Conservation (phyloP, 2,797 vertebrate genomes). For the Coluber constrictor region DNA sequence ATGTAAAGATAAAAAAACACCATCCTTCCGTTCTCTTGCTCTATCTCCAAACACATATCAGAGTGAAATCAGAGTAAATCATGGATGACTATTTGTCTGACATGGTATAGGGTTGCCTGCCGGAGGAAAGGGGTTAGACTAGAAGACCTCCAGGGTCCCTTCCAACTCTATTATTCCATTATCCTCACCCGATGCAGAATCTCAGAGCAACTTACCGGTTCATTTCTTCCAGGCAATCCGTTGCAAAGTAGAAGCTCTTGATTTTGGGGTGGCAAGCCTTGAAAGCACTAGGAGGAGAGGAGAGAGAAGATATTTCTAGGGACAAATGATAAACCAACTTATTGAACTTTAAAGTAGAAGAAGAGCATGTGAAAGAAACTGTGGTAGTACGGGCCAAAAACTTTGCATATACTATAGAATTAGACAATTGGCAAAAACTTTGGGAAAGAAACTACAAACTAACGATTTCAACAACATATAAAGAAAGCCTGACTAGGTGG, state of each 20-base stretch:
- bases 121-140: background rate
- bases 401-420: too few species aligned
- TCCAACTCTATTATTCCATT: background rate
- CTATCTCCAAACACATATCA: background rate
- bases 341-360: too few species aligned
- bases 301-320: background rate
- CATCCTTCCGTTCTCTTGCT: background rate
- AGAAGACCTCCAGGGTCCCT: background rate
- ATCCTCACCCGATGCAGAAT: background rate
- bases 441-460: too few species aligned
- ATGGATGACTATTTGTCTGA: too few species aligned
- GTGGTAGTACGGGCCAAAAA: too few species aligned
- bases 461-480: too few species aligned
- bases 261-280: conserved; percentile 92
- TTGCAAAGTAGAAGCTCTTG: conserved; percentile 92
- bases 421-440: too few species aligned
- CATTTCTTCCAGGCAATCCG: conserved; percentile 90
- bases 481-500: too few species aligned
- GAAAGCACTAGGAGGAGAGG: conserved; percentile 78
- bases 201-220: conserved; percentile 76
- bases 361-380: too few species aligned
- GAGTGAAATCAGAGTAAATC: background rate
- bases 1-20: background rate
- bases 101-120: background rate
- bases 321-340: too few species aligned